Percentiles rank a stretch among this genome's conserved stretches.
Evolutionary conservation across 2,888 invertebrate species (phyloP).

Genomic region (Drosophila paramelanica): DNA sequence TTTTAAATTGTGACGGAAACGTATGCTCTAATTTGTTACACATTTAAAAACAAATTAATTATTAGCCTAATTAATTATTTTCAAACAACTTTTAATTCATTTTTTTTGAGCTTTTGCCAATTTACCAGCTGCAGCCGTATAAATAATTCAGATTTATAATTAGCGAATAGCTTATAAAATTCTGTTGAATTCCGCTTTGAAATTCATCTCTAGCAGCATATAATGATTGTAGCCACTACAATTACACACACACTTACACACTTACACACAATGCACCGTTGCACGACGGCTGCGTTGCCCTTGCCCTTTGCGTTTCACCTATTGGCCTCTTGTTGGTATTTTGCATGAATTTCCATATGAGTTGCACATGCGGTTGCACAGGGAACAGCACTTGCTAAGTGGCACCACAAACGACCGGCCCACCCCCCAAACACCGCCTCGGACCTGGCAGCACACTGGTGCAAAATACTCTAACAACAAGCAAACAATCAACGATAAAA

Average conservation of each 20-base stretch:
- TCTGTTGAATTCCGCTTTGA: background rate
- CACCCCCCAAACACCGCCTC: background rate
- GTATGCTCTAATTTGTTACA: background rate
- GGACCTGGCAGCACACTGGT: slow-evolving; percentile 28
- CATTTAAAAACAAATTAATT: too few relatives aligned
- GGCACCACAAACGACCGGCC: slow-evolving; percentile 6
- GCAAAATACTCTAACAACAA: background rate
- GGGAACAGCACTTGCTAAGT: slow-evolving; percentile 22
- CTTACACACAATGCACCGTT: slow-evolving; percentile 12
- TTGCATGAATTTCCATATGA: slow-evolving; percentile 46
- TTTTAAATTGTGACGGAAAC: too few relatives aligned
- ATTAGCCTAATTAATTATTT: background rate
- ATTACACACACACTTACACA: slow-evolving; percentile 5
- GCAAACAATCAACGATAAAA: too few relatives aligned
- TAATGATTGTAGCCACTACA: slow-evolving; percentile 20
- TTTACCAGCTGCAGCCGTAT: background rate
- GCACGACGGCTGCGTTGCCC: background rate
- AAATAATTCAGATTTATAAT: slow-evolving; percentile 15
- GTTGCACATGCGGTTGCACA: slow-evolving; percentile 22
- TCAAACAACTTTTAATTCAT: too few relatives aligned
- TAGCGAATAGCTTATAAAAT: slow-evolving; percentile 7
- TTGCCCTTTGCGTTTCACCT: slow-evolving; percentile 2
- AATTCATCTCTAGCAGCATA: background rate
- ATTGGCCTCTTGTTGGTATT: slow-evolving; percentile 33
- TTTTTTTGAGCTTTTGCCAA: too few relatives aligned